Conservation (phyloP, 1,140 invertebrate species). For the Oppia nitens region DNA sequence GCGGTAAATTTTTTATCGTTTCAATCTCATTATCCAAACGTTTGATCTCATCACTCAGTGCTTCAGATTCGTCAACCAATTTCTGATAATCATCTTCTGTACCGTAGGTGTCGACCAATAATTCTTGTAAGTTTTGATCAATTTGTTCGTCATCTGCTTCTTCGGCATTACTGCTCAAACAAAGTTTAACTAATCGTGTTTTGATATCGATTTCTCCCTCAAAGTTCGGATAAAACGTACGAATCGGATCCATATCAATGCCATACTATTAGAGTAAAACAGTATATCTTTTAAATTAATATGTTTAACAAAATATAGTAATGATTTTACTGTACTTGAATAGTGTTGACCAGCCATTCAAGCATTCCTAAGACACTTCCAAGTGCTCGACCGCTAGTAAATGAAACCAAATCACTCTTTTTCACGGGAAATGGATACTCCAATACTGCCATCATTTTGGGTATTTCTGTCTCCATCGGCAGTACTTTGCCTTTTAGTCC, state of each 20-base stretch:
- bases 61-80: not conserved
- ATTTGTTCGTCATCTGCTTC: not conserved
- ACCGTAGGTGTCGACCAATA: not conserved
- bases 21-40: not conserved
- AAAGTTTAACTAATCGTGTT: not conserved
- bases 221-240: not conserved
- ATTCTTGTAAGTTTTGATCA: not conserved
- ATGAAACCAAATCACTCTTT: slow-evolving; percentile 5
- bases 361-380: slow-evolving; percentile 2
- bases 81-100: not conserved
- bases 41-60: not conserved
- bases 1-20: not conserved
- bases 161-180: not conserved
- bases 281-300: not conserved
- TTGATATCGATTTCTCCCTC: not conserved
- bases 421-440: slow-evolving; percentile 9
- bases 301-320: not conserved
- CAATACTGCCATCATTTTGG: slow-evolving; percentile 2
- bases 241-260: not conserved
- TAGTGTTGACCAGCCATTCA: not conserved
- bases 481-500: not conserved
- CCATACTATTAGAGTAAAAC: not conserved
- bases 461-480: slow-evolving; percentile 1
- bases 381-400: slow-evolving; percentile 1
- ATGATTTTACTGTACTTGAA: not conserved